phyloP scores from a whole-genome alignment of 1,140 invertebrate species.

The Meloidogyne hapla region DNA sequence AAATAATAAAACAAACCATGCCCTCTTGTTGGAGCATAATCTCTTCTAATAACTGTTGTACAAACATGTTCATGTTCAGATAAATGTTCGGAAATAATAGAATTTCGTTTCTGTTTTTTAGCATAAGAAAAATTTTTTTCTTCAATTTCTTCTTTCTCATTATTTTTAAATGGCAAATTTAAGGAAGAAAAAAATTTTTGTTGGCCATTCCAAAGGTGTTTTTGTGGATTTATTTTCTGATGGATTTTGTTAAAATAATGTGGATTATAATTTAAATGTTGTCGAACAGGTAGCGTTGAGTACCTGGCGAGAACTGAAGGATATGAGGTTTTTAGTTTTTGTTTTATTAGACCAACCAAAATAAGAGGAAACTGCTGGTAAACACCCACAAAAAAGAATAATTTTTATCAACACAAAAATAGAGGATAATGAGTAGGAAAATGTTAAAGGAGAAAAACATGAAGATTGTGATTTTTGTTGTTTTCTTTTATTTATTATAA shows the following conservation, averaged over 20 bases:
- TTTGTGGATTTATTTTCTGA: neutral
- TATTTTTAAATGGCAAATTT: neutral
- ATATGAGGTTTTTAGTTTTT: neutral
- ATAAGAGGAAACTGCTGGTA: neutral
- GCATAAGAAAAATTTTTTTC: neutral
- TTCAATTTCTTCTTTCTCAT: neutral
- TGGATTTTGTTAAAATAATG: neutral
- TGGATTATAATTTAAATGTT: neutral
- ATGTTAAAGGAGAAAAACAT: neutral
- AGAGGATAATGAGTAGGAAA: neutral
- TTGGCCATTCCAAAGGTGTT: neutral
- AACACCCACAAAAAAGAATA: neutral
- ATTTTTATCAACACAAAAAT: neutral
- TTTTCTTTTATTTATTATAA: neutral
- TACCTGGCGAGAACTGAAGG: constrained; percentile 16
- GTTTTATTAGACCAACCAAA: neutral
- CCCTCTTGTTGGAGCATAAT: constrained; percentile 8
- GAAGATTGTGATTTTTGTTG: neutral
- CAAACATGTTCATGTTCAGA: constrained; percentile 18
- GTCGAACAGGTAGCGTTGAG: constrained; percentile 6
- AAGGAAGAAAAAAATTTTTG: constrained; percentile 13
- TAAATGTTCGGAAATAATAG: neutral
- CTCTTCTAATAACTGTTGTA: constrained; percentile 18
- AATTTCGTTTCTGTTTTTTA: neutral
- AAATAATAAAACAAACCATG: no score